Base-by-base conservation (phyloP, 2,888 invertebrate genomes). In the Erynnis tages region DNA sequence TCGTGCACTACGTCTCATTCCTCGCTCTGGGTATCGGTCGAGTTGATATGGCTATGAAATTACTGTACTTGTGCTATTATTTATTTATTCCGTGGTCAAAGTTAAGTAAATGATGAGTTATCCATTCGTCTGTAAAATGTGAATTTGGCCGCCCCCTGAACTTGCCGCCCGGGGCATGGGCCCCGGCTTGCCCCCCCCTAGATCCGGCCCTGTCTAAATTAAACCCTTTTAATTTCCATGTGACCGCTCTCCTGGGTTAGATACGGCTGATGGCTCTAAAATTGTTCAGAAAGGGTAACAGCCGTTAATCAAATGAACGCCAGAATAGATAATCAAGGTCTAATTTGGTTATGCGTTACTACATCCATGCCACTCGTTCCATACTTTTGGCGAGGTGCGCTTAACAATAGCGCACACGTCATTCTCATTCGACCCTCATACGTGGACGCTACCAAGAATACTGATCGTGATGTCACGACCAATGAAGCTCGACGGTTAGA, bases 381-480 rank as follows among this genome's bases (percentile, higher is more conserved):
- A 73, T 77, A 74, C 62, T 71, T 82, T 79, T 80, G 78, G 79
- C 82, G 77, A 73, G 69, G 76, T 71, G 69, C 66, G 71, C 71
- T 66, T 73, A 66, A 80, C 79, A 81, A 80, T 80, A 69, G 47
- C 49, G 32, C 29, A 21, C 44, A 45, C 72, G 62, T 79, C 70
- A 80, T 87, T 82, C 71, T 69, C 72, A 82, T 84, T 79, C 78
- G 67, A 64, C 62, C 56, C 65, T 68, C 71, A 66, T 69, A 70
- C 62, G 49, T 60, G 58, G 58, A 55, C 58, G 66, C 60, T 75
- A 73, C 66, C 64, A 64, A 66, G 87, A 83, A 88, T 87, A 83
- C 72, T 81, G 72, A 86, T 82, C 55, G 61, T 55, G 59, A 55
- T 69, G 66, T 78, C 61, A 65, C 72, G 63, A 55, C 73, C 56